Conservation (phyloP, 1,140 invertebrate species). For the Aphaenogaster rudis region DNA sequence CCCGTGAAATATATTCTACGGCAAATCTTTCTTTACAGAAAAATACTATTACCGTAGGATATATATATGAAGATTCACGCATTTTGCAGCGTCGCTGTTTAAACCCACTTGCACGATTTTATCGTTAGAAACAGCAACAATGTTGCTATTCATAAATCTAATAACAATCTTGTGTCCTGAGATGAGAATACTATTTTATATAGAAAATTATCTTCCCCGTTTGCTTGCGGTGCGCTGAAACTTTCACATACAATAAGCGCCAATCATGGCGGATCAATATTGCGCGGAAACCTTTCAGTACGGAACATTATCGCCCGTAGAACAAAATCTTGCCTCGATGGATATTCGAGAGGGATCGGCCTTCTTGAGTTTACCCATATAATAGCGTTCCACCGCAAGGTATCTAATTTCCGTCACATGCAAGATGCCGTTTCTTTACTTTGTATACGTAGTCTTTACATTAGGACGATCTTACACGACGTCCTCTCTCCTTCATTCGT, state of each 20-base stretch:
- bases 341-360: slow-evolving; percentile 60
- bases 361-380: slow-evolving; percentile 57
- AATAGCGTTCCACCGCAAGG: slow-evolving; percentile 38
- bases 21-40: not conserved
- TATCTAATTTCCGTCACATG: slow-evolving; percentile 67
- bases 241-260: slow-evolving; percentile 40
- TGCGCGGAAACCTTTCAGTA: slow-evolving; percentile 29
- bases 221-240: slow-evolving; percentile 4
- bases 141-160: slow-evolving; percentile 6
- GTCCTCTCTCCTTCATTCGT: not conserved
- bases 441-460: slow-evolving; percentile 50
- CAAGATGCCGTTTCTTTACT: slow-evolving; percentile 53
- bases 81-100: not conserved
- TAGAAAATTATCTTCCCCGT: not conserved
- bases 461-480: slow-evolving; percentile 1
- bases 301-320: slow-evolving; percentile 53
- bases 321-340: slow-evolving; percentile 55
- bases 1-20: slow-evolving; percentile 30
- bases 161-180: slow-evolving; percentile 2
- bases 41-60: slow-evolving; percentile 2
- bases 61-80: not conserved
- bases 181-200: slow-evolving; percentile 28
- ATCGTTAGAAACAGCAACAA: not conserved
- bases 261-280: slow-evolving; percentile 55
- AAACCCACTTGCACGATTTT: slow-evolving; percentile 7